Base-by-base conservation (phyloP, 2,797 vertebrate genomes). In the Acipenser oxyrinchus region DNA sequence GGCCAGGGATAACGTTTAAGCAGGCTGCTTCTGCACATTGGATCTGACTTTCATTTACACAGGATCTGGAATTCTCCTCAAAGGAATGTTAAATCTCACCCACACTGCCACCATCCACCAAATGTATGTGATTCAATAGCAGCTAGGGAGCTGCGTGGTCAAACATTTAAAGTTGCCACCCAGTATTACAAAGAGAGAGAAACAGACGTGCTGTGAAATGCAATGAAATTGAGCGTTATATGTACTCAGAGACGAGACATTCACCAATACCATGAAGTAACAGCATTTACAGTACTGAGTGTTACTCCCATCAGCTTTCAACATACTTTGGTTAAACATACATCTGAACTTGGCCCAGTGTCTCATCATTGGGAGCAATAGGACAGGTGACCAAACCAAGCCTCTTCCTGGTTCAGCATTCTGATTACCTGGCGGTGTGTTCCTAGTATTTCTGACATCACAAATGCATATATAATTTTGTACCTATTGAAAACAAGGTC, bases 1-100 rank as follows among this genome's bases (percentile, higher is more conserved):
- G 78, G 79, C 77, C 75, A 79, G 76, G 77, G 83, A 79, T 82
- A 78, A 79, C 70, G 76, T 80, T 80, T 75, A 81, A 80, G 74
- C 62, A 68, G 59, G 67, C 62, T 63, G 49, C 49, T 63, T 63
- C 60, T 51, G 64, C 51, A 49, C 58, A 18, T 48, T 48, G 52
- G 69, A 74, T 69, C 65, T 70, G 69, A 61, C 64, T 68, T 66
- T 73, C 65, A 72, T 69, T 74, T 73, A 61, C 60, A 64, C 18
- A 48, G 71, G 65, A 70, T 73, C 52, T 75, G 65, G 48, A 49
- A 15, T 60, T 48, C 66, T 66, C 69, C 62, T 66, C 37, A 7
- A 50, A 51, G 64, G 49, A 62, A 62, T 18, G 9, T 6, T 37
- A 9, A 10, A 18, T 18, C 18, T 10, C 60, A 62, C n/a, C 57